phyloP scores from a whole-genome alignment of 2,888 invertebrate species.

The Panopea generosa region DNA sequence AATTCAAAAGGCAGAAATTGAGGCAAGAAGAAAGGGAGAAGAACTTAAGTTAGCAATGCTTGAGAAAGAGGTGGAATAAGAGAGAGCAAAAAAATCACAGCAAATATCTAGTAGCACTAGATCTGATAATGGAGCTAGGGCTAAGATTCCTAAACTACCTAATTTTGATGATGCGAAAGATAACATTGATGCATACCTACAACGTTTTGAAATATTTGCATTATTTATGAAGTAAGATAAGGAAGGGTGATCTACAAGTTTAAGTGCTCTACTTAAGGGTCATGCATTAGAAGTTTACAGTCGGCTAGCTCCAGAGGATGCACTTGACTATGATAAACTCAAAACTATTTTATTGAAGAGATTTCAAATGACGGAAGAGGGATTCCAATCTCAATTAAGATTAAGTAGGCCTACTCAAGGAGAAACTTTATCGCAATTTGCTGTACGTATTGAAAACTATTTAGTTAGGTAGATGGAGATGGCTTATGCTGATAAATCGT shows the following conservation, averaged over 20 bases:
- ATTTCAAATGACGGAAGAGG: conserved; percentile 14
- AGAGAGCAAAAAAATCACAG: too few species aligned
- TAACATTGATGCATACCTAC: conserved; percentile 16
- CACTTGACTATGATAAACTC: conserved; percentile 8
- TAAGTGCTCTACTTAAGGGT: conserved; percentile 20
- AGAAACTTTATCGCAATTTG: conserved; percentile 18
- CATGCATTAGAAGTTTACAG: conserved; percentile 12
- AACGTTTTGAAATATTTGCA: conserved; percentile 1
- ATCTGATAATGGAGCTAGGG: too few species aligned
- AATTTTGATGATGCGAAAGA: conserved; percentile 7
- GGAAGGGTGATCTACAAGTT: conserved; percentile 9
- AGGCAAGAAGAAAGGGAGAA: too few species aligned
- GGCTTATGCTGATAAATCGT: background rate
- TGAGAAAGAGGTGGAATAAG: too few species aligned
- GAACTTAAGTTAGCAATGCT: too few species aligned
- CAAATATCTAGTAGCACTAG: too few species aligned
- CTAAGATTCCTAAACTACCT: too few species aligned
- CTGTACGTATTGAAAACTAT: conserved; percentile 10
- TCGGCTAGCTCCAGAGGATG: conserved; percentile 4
- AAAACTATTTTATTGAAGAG: conserved; percentile 9
- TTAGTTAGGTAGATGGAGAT: conserved; percentile 16
- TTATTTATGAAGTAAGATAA: conserved; percentile 2
- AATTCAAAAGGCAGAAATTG: too few species aligned
- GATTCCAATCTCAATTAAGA: background rate
- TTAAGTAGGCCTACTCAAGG: conserved; percentile 2